Evolutionary conservation across 2,888 invertebrate genomes (phyloP).

Genomic region (Caenorhabditis sp.): DNA sequence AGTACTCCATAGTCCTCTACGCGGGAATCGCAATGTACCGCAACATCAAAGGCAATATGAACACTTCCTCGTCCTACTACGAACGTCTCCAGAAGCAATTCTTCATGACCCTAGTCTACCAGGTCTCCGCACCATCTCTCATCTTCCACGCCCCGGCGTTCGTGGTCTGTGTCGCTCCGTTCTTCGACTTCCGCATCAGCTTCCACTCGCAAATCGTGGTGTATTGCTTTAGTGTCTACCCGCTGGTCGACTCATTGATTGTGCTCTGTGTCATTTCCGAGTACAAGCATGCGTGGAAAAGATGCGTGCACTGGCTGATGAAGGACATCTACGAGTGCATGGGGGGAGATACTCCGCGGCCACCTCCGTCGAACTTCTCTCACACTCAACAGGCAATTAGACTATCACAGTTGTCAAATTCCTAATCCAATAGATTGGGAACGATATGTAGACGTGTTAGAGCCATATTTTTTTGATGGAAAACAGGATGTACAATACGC

Average conservation of each 20-base stretch:
- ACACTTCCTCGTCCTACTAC: slow-evolving; percentile 11
- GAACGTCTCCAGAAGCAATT: slow-evolving; percentile 41
- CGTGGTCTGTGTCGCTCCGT: slow-evolving; percentile 33
- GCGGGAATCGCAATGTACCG: slow-evolving; percentile 28
- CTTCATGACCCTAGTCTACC: slow-evolving; percentile 26
- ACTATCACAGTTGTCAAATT: no score
- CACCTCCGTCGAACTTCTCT: no score
- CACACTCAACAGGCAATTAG: no score
- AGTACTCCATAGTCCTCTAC: slow-evolving; percentile 24
- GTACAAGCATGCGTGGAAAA: slow-evolving; percentile 28
- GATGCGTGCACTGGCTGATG: slow-evolving; percentile 12
- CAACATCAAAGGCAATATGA: slow-evolving; percentile 15
- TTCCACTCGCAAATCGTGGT: slow-evolving; percentile 43
- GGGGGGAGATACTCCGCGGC: background rate
- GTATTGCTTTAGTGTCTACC: slow-evolving; percentile 37
- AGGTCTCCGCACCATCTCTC: slow-evolving; percentile 29
- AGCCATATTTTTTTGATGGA: no score
- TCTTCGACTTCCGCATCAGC: slow-evolving; percentile 19
- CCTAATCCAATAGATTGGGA: no score
- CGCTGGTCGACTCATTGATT: slow-evolving; percentile 27
- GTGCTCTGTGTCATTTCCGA: slow-evolving; percentile 30
- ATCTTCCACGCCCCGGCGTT: slow-evolving; percentile 30
- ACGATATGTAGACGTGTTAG: no score
- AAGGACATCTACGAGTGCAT: background rate
- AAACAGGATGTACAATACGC: no score